phyloP scores from a whole-genome alignment of 1,140 invertebrate species.

The Nautilus pompilius region DNA sequence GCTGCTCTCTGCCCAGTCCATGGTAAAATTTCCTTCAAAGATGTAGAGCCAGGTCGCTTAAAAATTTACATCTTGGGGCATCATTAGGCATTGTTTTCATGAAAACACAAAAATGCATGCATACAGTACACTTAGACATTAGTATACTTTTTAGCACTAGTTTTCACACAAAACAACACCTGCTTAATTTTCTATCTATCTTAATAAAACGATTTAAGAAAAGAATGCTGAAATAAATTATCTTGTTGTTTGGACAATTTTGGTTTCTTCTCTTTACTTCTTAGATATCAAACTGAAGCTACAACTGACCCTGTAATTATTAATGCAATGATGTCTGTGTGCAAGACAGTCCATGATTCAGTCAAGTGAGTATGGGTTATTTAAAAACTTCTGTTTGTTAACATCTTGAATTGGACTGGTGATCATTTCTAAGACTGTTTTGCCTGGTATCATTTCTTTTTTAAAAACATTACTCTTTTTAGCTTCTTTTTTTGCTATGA shows the following conservation, averaged over 20 bases:
- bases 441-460: too few species aligned
- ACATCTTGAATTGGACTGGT: too few species aligned
- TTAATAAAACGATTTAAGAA: too few species aligned
- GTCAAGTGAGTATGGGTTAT: constrained; percentile 80
- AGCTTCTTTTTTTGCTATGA: too few species aligned
- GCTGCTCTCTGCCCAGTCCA: background rate
- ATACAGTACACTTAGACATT: background rate
- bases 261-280: constrained; percentile 9
- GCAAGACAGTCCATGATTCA: constrained; percentile 85
- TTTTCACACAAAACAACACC: background rate
- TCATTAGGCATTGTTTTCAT: background rate
- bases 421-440: too few species aligned
- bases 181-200: background rate
- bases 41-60: too few species aligned
- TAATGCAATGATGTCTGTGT: constrained; percentile 81
- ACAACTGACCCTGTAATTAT: constrained; percentile 82
- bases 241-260: background rate
- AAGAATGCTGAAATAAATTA: too few species aligned
- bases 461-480: too few species aligned
- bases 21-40: background rate
- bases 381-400: too few species aligned
- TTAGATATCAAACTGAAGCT: constrained; percentile 59
- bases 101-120: background rate
- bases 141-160: background rate
- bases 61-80: too few species aligned